Evolutionary conservation across 1,140 invertebrate genomes (phyloP), one percentile per base, ranked within the genome.

Genomic region (Onthophagus taurus): DNA sequence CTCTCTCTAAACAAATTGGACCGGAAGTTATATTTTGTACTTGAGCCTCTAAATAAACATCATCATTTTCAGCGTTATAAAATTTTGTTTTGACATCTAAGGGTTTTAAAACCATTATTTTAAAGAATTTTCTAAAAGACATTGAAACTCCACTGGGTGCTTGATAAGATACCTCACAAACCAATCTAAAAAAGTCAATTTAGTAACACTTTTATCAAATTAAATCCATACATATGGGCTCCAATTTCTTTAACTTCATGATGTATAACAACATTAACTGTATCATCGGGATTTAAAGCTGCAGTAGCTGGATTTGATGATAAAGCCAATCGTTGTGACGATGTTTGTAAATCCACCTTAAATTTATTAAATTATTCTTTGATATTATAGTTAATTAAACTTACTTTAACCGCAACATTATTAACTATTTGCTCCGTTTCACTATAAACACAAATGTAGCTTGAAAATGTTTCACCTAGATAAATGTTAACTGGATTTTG

Each of bases 191-290:
- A 75, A 49, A 52, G 50, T 16, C 49, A 53, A 11, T 33, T 29
- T 31, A 26, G 36, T 46, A 38, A n/a, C n/a, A n/a, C n/a, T n/a
- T n/a, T n/a, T 36, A 42, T 42, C 3, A 19, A 41, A 31, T 35
- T 29, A 29, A 36, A 26, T 13, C 60, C 75, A 70, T 73, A 91
- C 81, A 98, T 95, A 59, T 98, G 94, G 31, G 89, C 91, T 20
- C 93, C 94, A 55, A 94, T 82, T 74, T 98, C 95, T 70, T 96
- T 97, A 4, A 98, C 91, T 78, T 98, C 94, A 72, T 98, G 91
- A 61, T 92, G 85, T 60, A 98, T 93, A 12, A 97, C 85, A 70
- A 94, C 83, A 71, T 95, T 91, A 11, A 97, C 74, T 14, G 87
- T 95, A 57, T 85, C 77, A 57, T 88, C 83, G n/a, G 89, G 80